Evolutionary conservation across 2,113 vertebrate species (phyloP).

Genomic region (Onychorhynchus coronatus): DNA sequence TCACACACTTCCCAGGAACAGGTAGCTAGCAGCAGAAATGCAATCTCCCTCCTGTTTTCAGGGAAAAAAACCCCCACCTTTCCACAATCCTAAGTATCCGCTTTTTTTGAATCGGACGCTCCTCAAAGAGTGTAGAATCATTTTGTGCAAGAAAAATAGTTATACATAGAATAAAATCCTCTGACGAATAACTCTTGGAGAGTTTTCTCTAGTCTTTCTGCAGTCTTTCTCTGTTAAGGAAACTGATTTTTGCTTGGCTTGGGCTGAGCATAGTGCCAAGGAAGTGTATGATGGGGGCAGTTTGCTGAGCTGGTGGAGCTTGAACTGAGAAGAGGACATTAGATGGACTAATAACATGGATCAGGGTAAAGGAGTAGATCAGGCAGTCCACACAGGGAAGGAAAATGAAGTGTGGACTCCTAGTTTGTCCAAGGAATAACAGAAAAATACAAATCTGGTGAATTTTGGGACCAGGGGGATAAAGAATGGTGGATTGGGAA

Average conservation of each 20-base stretch:
- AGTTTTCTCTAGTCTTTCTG: background rate
- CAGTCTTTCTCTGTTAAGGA: background rate
- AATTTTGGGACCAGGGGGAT: background rate
- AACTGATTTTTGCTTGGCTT: background rate
- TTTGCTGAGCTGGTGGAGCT: background rate
- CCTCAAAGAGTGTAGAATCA: background rate
- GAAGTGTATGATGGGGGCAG: background rate
- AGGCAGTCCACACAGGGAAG: background rate
- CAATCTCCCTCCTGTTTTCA: background rate
- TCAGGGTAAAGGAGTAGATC: background rate
- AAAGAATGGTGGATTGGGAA: background rate
- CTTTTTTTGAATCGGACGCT: background rate
- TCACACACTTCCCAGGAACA: conserved; percentile 63
- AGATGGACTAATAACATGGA: background rate
- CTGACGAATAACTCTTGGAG: background rate
- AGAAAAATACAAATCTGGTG: background rate
- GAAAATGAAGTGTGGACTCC: background rate
- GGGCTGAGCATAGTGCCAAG: background rate
- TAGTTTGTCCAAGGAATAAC: background rate
- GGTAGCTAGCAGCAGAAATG: conserved; percentile 18
- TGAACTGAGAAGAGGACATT: background rate
- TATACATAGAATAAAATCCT: background rate
- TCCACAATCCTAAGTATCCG: background rate
- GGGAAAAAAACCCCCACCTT: background rate
- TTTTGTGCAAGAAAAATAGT: background rate